These are phyloP conservation scores for Natrix natrix DNA, from an alignment of 2,797 vertebrate genomes.

Conservation along the genomic window DNA sequence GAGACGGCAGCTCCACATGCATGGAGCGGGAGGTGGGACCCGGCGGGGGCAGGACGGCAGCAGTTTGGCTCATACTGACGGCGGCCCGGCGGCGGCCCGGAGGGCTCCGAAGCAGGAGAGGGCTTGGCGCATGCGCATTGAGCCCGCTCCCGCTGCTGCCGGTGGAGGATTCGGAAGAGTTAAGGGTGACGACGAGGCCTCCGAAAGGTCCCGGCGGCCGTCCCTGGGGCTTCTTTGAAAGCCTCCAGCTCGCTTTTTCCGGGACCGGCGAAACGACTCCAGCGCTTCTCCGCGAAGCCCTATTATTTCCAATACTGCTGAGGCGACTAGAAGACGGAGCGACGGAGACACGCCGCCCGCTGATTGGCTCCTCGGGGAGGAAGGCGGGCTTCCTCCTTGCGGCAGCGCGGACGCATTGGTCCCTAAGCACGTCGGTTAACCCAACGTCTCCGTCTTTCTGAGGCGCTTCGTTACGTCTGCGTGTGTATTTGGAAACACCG, in stretches of 20 bases:
- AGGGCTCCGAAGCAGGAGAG: constrained; percentile 64
- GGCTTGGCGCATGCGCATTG: constrained; percentile 37
- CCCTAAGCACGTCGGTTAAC: rapidly evolving
- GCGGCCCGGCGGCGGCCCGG: constrained; percentile 51
- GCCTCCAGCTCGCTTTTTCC: neutral
- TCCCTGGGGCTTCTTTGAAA: no score
- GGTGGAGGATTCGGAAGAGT: neutral
- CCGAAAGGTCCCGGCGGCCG: no score
- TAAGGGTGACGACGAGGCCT: neutral
- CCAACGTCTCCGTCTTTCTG: neutral
- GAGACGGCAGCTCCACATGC: constrained; percentile 69
- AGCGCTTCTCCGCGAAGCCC: constrained; percentile 1
- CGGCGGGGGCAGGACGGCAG: constrained; percentile 68
- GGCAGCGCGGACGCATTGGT: neutral
- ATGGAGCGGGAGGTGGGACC: constrained; percentile 78
- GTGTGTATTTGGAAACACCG: neutral
- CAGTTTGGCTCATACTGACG: constrained; percentile 50
- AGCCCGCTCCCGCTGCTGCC: neutral
- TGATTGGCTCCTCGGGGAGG: neutral
- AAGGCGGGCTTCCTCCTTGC: neutral
- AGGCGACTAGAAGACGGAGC: neutral
- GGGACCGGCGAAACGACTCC: neutral
- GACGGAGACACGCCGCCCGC: neutral
- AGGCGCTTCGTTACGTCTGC: neutral
- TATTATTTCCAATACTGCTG: neutral